Percentiles rank a stretch among this genome's conserved stretches.
phyloP scores from a whole-genome alignment of 2,888 invertebrate species.

The Oxytorus armatus region DNA sequence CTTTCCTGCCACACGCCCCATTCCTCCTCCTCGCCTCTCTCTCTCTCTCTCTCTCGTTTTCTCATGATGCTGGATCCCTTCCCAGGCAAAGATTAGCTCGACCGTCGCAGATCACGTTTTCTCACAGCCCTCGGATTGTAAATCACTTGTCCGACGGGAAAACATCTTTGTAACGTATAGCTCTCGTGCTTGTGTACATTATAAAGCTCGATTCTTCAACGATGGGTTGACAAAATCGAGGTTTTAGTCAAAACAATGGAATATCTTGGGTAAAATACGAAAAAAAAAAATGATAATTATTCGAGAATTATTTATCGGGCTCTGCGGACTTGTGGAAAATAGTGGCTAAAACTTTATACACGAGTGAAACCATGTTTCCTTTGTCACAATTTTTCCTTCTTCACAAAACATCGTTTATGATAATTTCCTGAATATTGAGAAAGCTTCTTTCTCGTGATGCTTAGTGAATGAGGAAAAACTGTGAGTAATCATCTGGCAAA shows the following conservation, averaged over 20 bases:
- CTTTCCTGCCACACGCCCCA: constrained; percentile 59
- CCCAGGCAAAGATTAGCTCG: constrained; percentile 61
- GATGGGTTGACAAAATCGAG: constrained; percentile 20
- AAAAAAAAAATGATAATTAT: neutral
- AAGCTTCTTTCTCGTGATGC: neutral
- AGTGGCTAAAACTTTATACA: too few relatives aligned
- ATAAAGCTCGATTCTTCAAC: constrained; percentile 18
- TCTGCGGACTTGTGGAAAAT: neutral
- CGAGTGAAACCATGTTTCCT: too few relatives aligned
- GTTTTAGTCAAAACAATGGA: constrained; percentile 36
- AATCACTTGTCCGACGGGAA: constrained; percentile 66
- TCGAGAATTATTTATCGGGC: neutral
- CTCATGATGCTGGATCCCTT: constrained; percentile 43
- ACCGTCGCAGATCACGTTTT: constrained; percentile 68
- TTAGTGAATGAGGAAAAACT: too few relatives aligned
- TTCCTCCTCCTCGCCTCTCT: constrained; percentile 26
- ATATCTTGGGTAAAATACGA: too few relatives aligned
- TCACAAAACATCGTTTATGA: too few relatives aligned
- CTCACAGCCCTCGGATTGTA: constrained; percentile 66
- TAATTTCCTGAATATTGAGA: too few relatives aligned
- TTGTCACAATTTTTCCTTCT: too few relatives aligned
- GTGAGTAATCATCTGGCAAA: neutral
- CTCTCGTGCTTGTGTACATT: constrained; percentile 34
- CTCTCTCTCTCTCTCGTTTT: constrained; percentile 4
- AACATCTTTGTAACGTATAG: constrained; percentile 38